Base-by-base conservation (phyloP, 1,140 invertebrate genomes). In the Propsilocerus akamusi region DNA sequence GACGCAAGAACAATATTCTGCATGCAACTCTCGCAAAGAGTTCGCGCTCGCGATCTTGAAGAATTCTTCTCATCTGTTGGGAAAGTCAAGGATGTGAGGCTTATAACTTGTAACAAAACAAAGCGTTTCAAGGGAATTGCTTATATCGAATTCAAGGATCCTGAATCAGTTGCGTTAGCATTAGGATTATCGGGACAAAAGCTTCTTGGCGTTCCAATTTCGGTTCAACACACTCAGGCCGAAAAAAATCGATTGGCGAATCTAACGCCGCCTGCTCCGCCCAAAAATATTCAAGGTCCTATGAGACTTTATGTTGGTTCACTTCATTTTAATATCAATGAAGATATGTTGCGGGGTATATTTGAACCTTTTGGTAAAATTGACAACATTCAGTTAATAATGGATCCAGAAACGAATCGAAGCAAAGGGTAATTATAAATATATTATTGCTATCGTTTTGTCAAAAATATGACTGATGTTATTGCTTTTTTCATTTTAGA, bases 291-390 rank as follows among this genome's bases (percentile, higher is more conserved):
- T 49, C 80, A 78, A 52, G 95, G 96, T 30, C 96, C 96, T 2
- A 94, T 97, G 80, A 78, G 93, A 61, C 68, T 99, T 0, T 97
- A 98, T 68, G 92, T 99, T 50, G 94, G 95, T 8, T 97, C 94
- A 25, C 69, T 99, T 24, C 97, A 99, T 71, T 97, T 96, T 59
- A 98, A 98, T 62, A 99, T 99, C 49, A 98, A 91, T 14, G 95
- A 99, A 72, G 95, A 99, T 51, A 99, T 99, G 97, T 71, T 99
- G 20, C 69, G 83, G 54, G 91, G 91, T 24, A 98, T 99, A 52
- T 99, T 99, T 72, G 96, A 99, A 69, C 96, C 97, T 1, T 99
- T 99, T 72, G 97, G 97, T 49, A 94, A 94, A 75, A 95, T 99
- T 63, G 93, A 97, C 63, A 86, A 86, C 53, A 96, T 99, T 58